Percentiles rank a stretch among this genome's conserved stretches.
Conservation (phyloP, 2,113 vertebrate species). For the Pavo muticus region DNA sequence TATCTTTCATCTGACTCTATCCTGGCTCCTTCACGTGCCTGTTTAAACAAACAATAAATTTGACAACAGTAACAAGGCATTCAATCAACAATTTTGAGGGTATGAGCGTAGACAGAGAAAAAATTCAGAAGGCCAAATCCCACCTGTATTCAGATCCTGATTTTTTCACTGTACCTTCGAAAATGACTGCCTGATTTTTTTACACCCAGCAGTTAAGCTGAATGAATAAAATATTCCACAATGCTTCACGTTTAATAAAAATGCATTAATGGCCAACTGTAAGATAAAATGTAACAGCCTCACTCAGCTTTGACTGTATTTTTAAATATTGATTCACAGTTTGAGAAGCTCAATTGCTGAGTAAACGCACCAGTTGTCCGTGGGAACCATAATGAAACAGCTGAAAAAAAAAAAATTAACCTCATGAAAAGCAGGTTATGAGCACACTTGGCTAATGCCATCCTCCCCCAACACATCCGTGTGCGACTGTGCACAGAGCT, state of each 20-base stretch:
- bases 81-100: not conserved
- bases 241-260: not conserved
- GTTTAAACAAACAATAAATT: not conserved
- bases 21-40: not conserved
- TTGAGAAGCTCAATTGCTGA: not conserved
- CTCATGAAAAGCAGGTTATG: not conserved
- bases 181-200: not conserved
- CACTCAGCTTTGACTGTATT: not conserved
- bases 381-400: not conserved
- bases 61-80: not conserved
- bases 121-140: not conserved
- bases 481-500: accelerated
- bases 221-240: not conserved
- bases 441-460: not conserved
- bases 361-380: not conserved
- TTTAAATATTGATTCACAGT: not conserved
- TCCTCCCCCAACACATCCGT: not conserved
- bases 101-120: not conserved
- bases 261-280: not conserved
- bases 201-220: not conserved
- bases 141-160: not conserved
- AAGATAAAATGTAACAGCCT: not conserved
- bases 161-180: not conserved
- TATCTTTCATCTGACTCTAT: not conserved
- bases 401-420: not conserved